These are phyloP conservation scores for Cercocebus atys DNA, from an alignment of 2,113 vertebrate species.

Conservation along the genomic window DNA sequence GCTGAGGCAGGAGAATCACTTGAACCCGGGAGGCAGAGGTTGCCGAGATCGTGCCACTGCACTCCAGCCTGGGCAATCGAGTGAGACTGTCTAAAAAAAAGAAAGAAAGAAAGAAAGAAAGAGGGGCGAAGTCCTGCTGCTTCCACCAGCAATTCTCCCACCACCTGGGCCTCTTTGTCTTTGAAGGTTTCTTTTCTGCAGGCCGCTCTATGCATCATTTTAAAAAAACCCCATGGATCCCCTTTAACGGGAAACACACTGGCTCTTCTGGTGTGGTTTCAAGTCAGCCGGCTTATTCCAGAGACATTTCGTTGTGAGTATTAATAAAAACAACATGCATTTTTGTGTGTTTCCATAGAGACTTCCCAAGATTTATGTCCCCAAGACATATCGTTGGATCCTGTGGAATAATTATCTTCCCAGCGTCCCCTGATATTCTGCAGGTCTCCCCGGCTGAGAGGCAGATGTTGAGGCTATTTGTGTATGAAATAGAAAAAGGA, in stretches of 20 bases:
- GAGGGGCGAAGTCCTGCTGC: too few species aligned
- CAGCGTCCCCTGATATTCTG: not conserved
- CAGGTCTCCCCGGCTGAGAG: not conserved
- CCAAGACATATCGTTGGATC: not conserved
- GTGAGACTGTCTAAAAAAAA: too few species aligned
- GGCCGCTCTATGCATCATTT: not conserved
- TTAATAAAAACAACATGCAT: conserved; percentile 56
- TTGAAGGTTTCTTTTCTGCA: not conserved
- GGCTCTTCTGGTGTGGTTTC: not conserved
- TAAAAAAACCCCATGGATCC: not conserved
- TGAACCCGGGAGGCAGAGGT: too few species aligned
- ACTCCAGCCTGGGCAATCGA: too few species aligned
- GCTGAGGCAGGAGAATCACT: too few species aligned
- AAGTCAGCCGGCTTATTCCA: not conserved
- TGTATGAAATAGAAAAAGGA: rapidly evolving
- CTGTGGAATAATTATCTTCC: not conserved
- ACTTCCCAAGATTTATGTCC: conserved; percentile 52
- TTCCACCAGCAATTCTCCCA: not conserved
- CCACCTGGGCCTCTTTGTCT: not conserved
- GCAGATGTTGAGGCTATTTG: not conserved
- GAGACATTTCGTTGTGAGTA: not conserved
- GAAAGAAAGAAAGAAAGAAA: too few species aligned
- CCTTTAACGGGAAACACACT: not conserved
- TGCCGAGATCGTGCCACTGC: too few species aligned
- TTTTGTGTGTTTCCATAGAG: conserved; percentile 65